Conservation (phyloP, 2,113 vertebrate species). For the Mormyrus lacerda region DNA sequence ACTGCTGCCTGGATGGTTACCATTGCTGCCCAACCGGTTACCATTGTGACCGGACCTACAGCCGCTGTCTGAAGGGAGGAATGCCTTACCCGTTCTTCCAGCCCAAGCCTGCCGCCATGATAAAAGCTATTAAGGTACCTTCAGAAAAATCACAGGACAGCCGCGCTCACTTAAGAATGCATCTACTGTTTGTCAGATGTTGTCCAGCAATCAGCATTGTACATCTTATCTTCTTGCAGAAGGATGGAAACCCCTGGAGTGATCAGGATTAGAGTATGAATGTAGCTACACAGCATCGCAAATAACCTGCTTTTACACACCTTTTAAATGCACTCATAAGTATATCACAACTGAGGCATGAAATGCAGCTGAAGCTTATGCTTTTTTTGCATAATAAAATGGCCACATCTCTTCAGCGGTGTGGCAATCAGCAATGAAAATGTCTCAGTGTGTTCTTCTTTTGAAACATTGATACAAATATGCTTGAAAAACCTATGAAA, state of each 20-base stretch:
- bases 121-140: background rate
- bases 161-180: background rate
- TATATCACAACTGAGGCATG: background rate
- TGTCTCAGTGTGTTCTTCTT: too few species aligned
- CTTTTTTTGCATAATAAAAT: too few species aligned
- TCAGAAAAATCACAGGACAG: background rate
- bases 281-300: background rate
- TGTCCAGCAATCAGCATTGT: background rate
- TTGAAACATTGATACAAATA: too few species aligned
- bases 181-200: background rate
- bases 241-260: background rate
- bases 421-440: too few species aligned
- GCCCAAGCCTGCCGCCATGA: background rate
- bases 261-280: background rate
- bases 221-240: background rate
- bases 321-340: background rate
- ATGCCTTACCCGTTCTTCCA: background rate
- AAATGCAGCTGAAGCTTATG: too few species aligned
- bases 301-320: background rate
- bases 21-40: constrained; percentile 56
- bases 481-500: too few species aligned
- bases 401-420: too few species aligned
- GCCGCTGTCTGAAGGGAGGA: background rate
- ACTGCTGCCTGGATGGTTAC: constrained; percentile 50
- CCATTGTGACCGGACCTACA: constrained; percentile 35